A percentile compares a stretch with the other conserved stretches of the same genome.
Conservation (phyloP, 2,113 vertebrate genomes). For the Myotis lucifugus region DNA sequence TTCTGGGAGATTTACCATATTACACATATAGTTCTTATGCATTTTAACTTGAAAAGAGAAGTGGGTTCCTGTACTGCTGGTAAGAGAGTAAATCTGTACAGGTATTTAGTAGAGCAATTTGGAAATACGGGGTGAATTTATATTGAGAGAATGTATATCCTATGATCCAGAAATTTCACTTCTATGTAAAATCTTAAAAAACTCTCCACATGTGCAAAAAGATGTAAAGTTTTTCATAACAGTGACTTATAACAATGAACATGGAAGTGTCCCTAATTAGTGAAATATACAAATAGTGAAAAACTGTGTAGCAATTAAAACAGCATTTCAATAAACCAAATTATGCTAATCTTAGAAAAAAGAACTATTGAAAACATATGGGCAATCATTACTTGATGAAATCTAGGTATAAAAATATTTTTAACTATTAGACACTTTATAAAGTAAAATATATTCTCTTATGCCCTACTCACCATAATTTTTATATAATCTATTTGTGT, state of each 20-base stretch:
- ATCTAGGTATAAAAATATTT: not conserved
- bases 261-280: not conserved
- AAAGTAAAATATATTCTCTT: not conserved
- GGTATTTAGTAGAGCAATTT: not conserved
- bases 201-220: not conserved
- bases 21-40: not conserved
- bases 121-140: not conserved
- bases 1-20: not conserved
- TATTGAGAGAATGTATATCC: not conserved
- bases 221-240: not conserved
- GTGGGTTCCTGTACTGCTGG: not conserved
- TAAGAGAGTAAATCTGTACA: not conserved
- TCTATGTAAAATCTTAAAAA: not conserved
- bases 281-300: not conserved
- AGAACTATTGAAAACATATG: not conserved
- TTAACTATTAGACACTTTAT: not conserved
- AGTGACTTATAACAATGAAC: not conserved
- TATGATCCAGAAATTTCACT: not conserved
- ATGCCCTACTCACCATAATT: not conserved
- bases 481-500: constrained; percentile 16
- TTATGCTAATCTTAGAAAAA: not conserved
- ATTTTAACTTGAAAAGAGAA: constrained; percentile 7
- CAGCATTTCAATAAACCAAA: not conserved
- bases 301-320: not conserved
- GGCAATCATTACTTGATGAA: not conserved